Base-by-base conservation (phyloP, 2,797 vertebrate species). In the Dermochelys coriacea region DNA sequence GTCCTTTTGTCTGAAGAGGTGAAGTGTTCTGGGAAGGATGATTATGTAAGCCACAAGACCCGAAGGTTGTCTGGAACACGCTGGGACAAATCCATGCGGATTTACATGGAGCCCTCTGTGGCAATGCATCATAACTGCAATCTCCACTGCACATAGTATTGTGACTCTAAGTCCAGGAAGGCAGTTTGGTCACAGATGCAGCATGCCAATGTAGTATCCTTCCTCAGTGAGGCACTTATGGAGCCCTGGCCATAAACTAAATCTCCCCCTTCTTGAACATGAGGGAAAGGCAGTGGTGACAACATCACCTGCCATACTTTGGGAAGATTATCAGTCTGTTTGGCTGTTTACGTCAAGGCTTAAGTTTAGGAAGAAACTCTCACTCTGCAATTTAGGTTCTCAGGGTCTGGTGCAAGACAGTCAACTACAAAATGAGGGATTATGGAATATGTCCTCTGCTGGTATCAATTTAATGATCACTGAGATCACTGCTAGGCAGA, bases 381-480 rank as follows among this genome's bases (percentile, higher is more conserved):
- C 78, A 86, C 77, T 94, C 59, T 6, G 25, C 68, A 1, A 85
- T 94, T 34, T 89, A 50, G 3, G 93, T 87, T 0, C 1, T 64
- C 34, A 51, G 68, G 75, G 21, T 85, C 49, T 90, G 59, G 59
- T 68, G 19, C 54, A 29, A 85, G 89, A 84, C 80, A 87, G 82
- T 55, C 29, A 45, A 93, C 86, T 93, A 94, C 93, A 86, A 78
- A 49, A 61, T 92, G 80, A 93, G 16, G 16, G 19, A 50, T 90
- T 95, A 31, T 79, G 85, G 74, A 82, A 29, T 9, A 82, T 49
- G 3, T 54, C 86, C 54, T 79, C 5, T 31, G 37, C 68, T 94
- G 88, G 85, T 84, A 85, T 78, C 86, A 15, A 37, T 92, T 92
- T 82, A 89, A 91, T 84, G 78, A 90, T 91, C 68, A n/a, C 52